Base-by-base conservation (phyloP, 2,888 invertebrate species). In the Oscheius onirici region DNA sequence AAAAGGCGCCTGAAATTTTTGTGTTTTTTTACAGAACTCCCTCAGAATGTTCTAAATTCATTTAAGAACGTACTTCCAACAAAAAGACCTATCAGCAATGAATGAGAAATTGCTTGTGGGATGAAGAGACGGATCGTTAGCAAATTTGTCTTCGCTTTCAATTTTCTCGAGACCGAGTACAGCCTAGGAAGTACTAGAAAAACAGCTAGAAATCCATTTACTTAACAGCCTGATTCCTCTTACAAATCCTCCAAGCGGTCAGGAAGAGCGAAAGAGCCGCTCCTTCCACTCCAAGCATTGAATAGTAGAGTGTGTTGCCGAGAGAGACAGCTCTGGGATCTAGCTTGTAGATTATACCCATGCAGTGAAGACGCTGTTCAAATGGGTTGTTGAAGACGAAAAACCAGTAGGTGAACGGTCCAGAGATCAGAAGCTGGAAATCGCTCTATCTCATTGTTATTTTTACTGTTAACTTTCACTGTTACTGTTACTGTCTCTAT, bases 301-400 rank as follows among this genome's bases (percentile, higher is more conserved):
- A n/a, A 55, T 55, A 24, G 55, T 55, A 55, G 55, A 55, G 24
- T 11, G 28, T 26, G 2, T 55, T 55, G 0, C 55, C 55, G 26
- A 26, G n/a, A n/a, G 55, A 55, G 17, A 55, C 28, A 15, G n/a
- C 15, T 3, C 28, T 55, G 0, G 55, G 55, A n/a, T 55, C 55
- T 5, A 28, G 34, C n/a, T 55, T 55, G 55, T 55, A 55, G 34
- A 55, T 26, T 3, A 55, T 55, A 26, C 55, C 55, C 24, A 26
- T 55, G 26, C 55, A 55, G 11, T 55, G 55, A 28, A 55, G 55
- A 26, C 55, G 55, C 3, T 24, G 8, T 55, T 55, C 55, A 24
- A 55, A 26, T 10, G 55, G 26, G 28, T 55, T 55, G 13, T 24
- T 13, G 2, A 3, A 55, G 11, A 55, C 26, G 20, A 26, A 55